Evolutionary conservation across 2,797 vertebrate species (phyloP).

Genomic region (Perodicticus potto): DNA sequence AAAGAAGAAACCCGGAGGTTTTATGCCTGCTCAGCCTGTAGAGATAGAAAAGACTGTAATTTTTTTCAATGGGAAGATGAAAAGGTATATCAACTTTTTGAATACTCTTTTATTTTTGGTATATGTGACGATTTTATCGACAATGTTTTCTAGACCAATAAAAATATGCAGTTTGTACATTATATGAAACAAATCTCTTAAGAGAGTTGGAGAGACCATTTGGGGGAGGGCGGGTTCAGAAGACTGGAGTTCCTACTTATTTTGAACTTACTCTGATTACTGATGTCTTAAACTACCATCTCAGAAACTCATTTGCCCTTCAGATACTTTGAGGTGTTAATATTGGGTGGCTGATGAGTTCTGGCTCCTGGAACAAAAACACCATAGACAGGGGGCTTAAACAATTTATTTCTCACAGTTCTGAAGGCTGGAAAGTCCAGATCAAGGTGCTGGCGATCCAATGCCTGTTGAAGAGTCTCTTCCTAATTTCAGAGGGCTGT

Average conservation of each 20-base stretch:
- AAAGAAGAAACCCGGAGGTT: slow-evolving; percentile 90
- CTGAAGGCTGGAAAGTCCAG: neutral
- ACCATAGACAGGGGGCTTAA: neutral
- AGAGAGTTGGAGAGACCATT: neutral
- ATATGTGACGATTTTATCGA: neutral
- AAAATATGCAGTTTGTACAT: neutral
- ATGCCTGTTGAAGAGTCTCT: neutral
- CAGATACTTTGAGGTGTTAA: neutral
- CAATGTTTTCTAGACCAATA: neutral
- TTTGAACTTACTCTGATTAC: neutral
- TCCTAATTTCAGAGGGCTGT: neutral
- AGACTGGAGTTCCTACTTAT: neutral
- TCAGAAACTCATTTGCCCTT: neutral
- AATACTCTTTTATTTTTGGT: neutral
- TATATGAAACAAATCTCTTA: neutral
- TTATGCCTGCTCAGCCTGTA: slow-evolving; percentile 96
- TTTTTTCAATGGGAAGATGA: slow-evolving; percentile 99
- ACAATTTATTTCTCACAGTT: neutral
- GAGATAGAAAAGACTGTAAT: slow-evolving; percentile 95
- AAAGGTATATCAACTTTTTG: slow-evolving; percentile 88
- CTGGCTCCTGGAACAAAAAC: neutral
- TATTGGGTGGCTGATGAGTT: neutral
- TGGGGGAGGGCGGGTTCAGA: neutral
- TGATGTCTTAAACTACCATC: neutral
- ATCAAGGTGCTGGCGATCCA: neutral